Base-by-base conservation (phyloP, 2,888 invertebrate species). In the Eupithecia insigniata region DNA sequence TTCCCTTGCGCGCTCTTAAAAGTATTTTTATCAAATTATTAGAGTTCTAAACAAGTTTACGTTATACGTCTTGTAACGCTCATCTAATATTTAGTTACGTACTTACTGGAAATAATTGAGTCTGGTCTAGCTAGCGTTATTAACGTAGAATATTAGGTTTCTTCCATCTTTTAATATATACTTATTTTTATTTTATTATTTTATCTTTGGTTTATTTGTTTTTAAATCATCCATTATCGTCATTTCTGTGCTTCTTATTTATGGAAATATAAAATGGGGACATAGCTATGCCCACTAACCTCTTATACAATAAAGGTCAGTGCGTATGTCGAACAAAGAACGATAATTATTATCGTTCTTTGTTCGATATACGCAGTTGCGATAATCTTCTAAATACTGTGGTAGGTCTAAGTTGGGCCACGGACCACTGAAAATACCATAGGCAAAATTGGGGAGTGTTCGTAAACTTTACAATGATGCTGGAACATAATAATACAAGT, bases 401-500 rank as follows among this genome's bases (percentile, higher is more conserved):
- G 22, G 22, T 22, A 22, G 22, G 26, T 46, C n/a, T 46, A 43
- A 8, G n/a, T 2, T 46, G n/a, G n/a, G 46, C 46, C 4, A 46
- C 46, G 46, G 22, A 55, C 12, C 55, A 26, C 55, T 55, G 26
- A 55, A 55, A 55, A 55, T 26, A 55, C 55, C 4, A 22, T 51
- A 67, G 39, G 60, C 81, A 78, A 87, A 86, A 88, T 87, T 85
- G 83, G 82, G 81, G 83, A 82, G 84, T 80, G 84, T 84, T 87
- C 83, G 81, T 82, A 77, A 89, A 90, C 83, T 89, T 90, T 86
- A 22, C 85, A 89, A 87, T 89, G 87, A 88, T 87, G 87, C 84
- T 84, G 82, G 85, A 87, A 87, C 89, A 88, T 92, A 90, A 89
- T 91, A 89, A 91, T 89, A 89, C 86, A 92, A 92, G 90, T 92